A percentile compares a stretch with the other conserved stretches of the same genome.
These are phyloP conservation scores for Oxyteleia sp. DNA, from an alignment of 2,888 invertebrate species.

Conservation along the genomic window DNA sequence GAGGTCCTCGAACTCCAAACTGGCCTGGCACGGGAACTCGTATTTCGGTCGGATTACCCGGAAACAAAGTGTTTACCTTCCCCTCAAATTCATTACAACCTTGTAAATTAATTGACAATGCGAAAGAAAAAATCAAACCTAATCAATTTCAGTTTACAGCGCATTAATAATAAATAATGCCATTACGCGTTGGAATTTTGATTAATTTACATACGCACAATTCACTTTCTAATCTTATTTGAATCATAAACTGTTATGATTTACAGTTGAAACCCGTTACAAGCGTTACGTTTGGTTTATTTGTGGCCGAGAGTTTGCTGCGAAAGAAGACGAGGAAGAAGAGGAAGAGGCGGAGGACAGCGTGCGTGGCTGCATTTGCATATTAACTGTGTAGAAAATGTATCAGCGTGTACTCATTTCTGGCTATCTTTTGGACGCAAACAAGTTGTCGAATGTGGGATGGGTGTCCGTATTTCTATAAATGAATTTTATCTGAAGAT, in stretches of 20 bases:
- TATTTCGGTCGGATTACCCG: conserved; percentile 7
- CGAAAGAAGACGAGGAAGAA: conserved; percentile 23
- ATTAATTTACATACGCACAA: conserved; percentile 58
- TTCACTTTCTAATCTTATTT: conserved; percentile 66
- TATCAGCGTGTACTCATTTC: conserved; percentile 32
- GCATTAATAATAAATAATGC: conserved; percentile 23
- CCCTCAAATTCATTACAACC: neutral
- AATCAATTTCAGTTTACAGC: neutral
- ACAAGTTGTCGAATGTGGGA: conserved; percentile 14
- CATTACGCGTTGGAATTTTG: conserved; percentile 39
- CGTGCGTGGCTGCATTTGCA: conserved; percentile 22
- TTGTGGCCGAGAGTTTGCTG: neutral
- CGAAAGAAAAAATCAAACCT: neutral
- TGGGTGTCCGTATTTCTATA: conserved; percentile 3
- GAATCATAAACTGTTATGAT: conserved; percentile 66
- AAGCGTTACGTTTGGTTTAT: conserved; percentile 25
- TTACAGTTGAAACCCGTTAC: conserved; percentile 56
- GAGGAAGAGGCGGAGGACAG: neutral
- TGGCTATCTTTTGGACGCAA: conserved; percentile 5
- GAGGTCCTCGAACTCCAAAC: conserved; percentile 60
- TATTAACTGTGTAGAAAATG: conserved; percentile 35
- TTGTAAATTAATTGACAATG: neutral
- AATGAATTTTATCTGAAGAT: conserved; percentile 8
- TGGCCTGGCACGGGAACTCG: conserved; percentile 10
- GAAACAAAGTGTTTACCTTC: neutral